Evolutionary conservation across 2,113 vertebrate genomes (phyloP).

Genomic region (Mohoua ochrocephala): DNA sequence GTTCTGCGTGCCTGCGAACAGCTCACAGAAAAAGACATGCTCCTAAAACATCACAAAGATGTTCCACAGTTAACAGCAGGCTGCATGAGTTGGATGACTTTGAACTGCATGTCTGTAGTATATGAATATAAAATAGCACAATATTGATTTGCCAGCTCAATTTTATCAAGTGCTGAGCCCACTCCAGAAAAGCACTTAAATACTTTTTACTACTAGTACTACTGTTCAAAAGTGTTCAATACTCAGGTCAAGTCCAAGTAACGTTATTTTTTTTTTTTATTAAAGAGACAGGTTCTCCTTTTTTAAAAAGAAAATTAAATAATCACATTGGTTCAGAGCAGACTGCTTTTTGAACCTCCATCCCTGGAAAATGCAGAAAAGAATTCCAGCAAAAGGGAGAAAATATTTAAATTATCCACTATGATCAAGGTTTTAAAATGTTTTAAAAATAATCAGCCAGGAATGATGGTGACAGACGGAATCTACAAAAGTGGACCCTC

Average conservation of each 20-base stretch:
- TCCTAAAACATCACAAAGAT: not conserved
- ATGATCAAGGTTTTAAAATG: not conserved
- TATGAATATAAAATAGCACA: not conserved
- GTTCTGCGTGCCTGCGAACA: not conserved
- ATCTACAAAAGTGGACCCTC: too few relatives aligned
- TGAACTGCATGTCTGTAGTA: not conserved
- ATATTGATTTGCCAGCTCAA: slow-evolving; percentile 1
- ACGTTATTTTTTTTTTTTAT: not conserved
- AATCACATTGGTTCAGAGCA: not conserved
- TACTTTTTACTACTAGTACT: not conserved
- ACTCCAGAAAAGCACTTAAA: slow-evolving; percentile 41
- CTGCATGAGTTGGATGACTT: not conserved
- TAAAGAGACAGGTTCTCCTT: not conserved
- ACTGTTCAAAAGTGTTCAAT: not conserved
- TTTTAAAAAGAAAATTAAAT: not conserved
- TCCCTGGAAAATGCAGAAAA: not conserved
- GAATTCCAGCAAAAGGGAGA: not conserved
- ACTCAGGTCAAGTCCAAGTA: not conserved
- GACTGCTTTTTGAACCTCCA: not conserved
- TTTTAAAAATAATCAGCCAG: not conserved
- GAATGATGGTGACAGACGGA: not conserved
- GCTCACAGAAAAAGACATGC: not conserved
- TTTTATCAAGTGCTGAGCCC: not conserved
- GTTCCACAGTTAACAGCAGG: not conserved
- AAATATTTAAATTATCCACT: not conserved